phyloP scores from a whole-genome alignment of 2,888 invertebrate genomes.

The Adelphocoris suturalis region DNA sequence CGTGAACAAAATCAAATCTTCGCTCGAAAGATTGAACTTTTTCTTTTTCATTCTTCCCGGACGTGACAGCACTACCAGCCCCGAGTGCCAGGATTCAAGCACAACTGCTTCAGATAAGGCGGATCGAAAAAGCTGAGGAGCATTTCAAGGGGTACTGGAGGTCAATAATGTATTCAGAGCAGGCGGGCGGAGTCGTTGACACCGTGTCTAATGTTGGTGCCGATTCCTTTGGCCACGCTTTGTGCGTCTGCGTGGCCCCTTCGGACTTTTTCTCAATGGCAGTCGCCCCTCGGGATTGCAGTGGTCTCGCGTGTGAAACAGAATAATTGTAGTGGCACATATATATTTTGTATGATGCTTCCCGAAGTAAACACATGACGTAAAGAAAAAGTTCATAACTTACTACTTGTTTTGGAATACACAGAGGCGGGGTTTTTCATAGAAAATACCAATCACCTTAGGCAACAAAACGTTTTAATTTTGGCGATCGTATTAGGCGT shows the following conservation, averaged over 20 bases:
- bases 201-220: constrained; percentile 43
- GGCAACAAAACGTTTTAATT: no score
- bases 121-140: background rate
- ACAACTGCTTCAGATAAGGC: constrained; percentile 20
- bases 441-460: no score
- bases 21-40: background rate
- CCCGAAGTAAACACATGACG: no score
- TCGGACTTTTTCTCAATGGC: background rate
- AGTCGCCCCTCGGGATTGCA: background rate
- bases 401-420: no score
- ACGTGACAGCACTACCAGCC: background rate
- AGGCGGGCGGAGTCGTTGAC: constrained; percentile 45
- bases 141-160: constrained; percentile 13
- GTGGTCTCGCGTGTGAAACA: no score
- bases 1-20: constrained; percentile 19
- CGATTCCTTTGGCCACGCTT: constrained; percentile 48
- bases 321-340: no score
- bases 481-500: no score
- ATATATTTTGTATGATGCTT: no score
- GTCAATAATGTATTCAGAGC: constrained; percentile 46
- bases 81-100: background rate
- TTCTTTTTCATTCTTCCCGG: background rate
- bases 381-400: no score
- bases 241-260: background rate
- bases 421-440: no score